phyloP scores from a whole-genome alignment of 2,888 invertebrate species.

The Stenolophus ochropezus region DNA sequence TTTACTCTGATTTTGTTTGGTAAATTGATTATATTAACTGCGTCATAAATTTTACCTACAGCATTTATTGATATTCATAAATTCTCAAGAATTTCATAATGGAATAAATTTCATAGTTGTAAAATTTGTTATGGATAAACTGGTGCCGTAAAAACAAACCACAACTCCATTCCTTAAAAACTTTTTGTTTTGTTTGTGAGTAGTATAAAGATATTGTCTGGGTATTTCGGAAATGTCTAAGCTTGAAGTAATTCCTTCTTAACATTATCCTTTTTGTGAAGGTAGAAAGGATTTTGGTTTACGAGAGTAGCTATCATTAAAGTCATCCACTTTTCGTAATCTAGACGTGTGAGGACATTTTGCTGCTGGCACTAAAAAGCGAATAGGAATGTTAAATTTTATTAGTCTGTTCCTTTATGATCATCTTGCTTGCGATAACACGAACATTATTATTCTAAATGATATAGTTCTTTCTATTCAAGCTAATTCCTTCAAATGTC shows the following conservation, averaged over 20 bases:
- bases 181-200: too few species aligned
- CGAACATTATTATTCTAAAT: constrained; percentile 18
- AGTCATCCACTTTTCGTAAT: background rate
- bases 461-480: background rate
- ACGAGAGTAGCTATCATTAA: background rate
- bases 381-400: constrained; percentile 33
- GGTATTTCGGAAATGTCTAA: background rate
- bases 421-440: constrained; percentile 25
- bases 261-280: background rate
- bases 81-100: background rate
- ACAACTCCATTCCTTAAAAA: too few species aligned
- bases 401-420: constrained; percentile 22
- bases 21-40: constrained; percentile 12
- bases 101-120: background rate
- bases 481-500: background rate
- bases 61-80: background rate
- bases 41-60: background rate
- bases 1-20: background rate
- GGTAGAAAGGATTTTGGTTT: background rate
- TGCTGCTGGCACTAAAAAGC: constrained; percentile 8
- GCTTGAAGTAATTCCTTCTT: background rate
- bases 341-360: background rate
- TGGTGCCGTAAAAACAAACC: too few species aligned
- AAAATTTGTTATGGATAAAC: background rate
- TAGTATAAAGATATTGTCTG: too few species aligned